Percentiles rank a stretch among this genome's conserved stretches.
Conservation (phyloP, 2,113 vertebrate genomes). For the Peromyscus leucopus region DNA sequence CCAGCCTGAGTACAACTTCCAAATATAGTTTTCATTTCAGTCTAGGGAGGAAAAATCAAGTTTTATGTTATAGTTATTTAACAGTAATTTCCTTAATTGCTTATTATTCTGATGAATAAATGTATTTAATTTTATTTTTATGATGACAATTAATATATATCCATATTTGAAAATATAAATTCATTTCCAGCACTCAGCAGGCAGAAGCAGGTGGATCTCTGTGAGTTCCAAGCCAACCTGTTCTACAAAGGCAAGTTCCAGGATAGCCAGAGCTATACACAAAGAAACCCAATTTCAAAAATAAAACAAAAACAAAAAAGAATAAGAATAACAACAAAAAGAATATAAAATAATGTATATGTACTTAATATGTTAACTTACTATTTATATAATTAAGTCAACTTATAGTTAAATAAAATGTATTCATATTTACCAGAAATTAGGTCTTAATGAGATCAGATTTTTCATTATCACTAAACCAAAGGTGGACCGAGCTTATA, state of each 20-base stretch:
- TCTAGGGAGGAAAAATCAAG: background rate
- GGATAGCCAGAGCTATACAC: background rate
- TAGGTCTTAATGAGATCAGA: background rate
- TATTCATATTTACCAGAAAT: background rate
- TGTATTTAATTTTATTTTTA: background rate
- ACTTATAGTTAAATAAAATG: background rate
- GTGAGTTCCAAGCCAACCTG: background rate
- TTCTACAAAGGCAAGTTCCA: background rate
- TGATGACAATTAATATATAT: background rate
- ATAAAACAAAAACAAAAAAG: background rate
- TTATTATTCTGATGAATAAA: background rate
- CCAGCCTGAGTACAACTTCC: background rate
- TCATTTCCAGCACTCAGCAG: background rate
- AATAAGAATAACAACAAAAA: background rate
- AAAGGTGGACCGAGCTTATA: background rate
- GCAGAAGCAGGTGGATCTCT: background rate
- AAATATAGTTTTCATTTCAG: background rate
- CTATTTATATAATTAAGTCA: background rate
- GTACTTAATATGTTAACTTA: background rate
- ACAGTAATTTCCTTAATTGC: background rate
- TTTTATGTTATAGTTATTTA: background rate
- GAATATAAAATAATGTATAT: background rate
- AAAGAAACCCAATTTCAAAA: background rate
- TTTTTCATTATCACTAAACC: background rate
- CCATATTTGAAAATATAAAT: background rate